Percentiles rank a stretch among this genome's conserved stretches.
These are phyloP conservation scores for Ptychadena robeensis DNA, from an alignment of 2,797 vertebrate genomes.

Conservation along the genomic window DNA sequence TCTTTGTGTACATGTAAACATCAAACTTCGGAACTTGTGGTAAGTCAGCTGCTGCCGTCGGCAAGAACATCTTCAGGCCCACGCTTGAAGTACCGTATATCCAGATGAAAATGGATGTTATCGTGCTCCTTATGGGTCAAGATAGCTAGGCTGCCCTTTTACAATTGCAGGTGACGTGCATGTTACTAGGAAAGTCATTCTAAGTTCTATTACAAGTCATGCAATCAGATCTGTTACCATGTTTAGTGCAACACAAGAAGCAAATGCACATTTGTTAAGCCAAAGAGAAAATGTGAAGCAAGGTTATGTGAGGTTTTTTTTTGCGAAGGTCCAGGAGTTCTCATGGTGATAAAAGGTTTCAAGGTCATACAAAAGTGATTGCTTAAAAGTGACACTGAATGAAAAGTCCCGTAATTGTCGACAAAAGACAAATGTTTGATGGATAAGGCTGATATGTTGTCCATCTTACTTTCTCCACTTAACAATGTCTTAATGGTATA, in stretches of 20 bases:
- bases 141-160: neutral
- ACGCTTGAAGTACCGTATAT: neutral
- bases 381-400: neutral
- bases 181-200: neutral
- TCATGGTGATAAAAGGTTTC: neutral
- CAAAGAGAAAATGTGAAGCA: neutral
- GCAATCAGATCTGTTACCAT: neutral
- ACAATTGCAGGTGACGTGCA: neutral
- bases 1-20: conserved; percentile 44
- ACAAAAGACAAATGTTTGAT: neutral
- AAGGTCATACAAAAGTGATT: neutral
- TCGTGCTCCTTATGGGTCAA: neutral
- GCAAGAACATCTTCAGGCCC: neutral
- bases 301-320: neutral
- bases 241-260: conserved; percentile 4
- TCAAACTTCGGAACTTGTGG: neutral
- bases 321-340: neutral
- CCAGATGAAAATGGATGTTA: neutral
- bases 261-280: neutral
- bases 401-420: neutral
- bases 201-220: neutral
- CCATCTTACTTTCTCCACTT: no score
- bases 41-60: neutral
- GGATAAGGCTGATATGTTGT: neutral
- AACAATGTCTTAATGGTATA: neutral